Percentiles rank a stretch among this genome's conserved stretches.
Evolutionary conservation across 1,140 invertebrate genomes (phyloP).

Genomic region (Calliopsis andreniformis): DNA sequence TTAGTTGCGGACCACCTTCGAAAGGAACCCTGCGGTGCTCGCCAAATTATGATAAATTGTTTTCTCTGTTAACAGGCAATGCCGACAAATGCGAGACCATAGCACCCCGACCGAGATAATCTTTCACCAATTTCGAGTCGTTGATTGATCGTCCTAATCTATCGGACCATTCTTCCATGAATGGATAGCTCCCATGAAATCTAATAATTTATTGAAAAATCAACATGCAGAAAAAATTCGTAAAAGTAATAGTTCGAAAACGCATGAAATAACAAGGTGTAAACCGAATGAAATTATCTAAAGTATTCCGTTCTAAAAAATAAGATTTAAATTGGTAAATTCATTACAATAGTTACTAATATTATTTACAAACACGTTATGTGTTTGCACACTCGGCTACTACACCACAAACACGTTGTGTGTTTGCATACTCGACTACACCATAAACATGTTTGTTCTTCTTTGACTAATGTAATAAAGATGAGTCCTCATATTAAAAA

Average conservation of each 20-base stretch:
- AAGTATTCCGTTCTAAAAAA: constrained; percentile 7
- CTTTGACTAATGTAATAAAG: neutral
- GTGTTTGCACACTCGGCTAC: neutral
- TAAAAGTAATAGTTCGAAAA: too few species aligned
- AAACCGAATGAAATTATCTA: neutral
- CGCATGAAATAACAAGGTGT: neutral
- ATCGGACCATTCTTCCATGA: constrained; percentile 28
- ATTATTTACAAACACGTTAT: neutral
- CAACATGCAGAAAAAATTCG: neutral
- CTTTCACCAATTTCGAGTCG: constrained; percentile 62
- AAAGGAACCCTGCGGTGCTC: constrained; percentile 55
- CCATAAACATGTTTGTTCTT: neutral
- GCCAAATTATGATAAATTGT: constrained; percentile 70
- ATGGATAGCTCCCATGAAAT: constrained; percentile 2
- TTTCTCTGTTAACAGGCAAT: constrained; percentile 60
- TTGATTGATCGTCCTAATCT: constrained; percentile 62
- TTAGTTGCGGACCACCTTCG: constrained; percentile 41
- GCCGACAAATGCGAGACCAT: constrained; percentile 64
- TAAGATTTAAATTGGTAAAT: constrained; percentile 25
- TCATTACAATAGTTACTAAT: constrained; percentile 29
- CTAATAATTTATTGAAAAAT: neutral
- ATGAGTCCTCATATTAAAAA: neutral
- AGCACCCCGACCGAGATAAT: constrained; percentile 64
- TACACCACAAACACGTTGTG: neutral
- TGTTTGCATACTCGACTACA: neutral